phyloP scores from a whole-genome alignment of 2,113 vertebrate species.

The Sander lucioperca region DNA sequence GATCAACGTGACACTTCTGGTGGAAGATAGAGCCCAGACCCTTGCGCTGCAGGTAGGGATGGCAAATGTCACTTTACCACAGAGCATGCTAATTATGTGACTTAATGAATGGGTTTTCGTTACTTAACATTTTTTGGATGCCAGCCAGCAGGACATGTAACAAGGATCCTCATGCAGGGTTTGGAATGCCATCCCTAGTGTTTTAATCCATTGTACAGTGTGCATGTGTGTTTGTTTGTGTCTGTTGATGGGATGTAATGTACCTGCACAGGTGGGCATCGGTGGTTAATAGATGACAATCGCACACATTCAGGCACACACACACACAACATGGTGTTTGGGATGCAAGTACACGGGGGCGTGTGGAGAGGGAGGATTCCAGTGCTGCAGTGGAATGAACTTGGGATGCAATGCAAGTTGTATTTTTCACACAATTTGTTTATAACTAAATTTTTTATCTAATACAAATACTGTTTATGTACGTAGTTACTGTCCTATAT shows the following conservation, averaged over 20 bases:
- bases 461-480: background rate
- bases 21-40: conserved; percentile 54
- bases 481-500: background rate
- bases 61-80: conserved; percentile 65
- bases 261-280: conserved; percentile 34
- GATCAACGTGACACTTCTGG: conserved; percentile 48
- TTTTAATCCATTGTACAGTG: conserved; percentile 41
- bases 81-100: conserved; percentile 62
- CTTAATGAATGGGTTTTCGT: conserved; percentile 49
- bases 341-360: conserved; percentile 14
- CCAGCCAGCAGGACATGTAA: conserved; percentile 57
- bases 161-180: conserved; percentile 39
- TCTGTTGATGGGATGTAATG: conserved; percentile 15
- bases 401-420: background rate
- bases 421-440: no score
- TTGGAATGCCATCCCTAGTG: conserved; percentile 33
- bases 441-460: background rate
- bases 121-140: conserved; percentile 50
- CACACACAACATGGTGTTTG: background rate
- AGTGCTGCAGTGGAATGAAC: background rate
- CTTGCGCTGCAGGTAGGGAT: conserved; percentile 57
- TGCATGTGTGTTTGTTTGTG: conserved; percentile 10
- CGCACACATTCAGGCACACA: background rate
- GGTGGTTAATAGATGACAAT: conserved; percentile 28
- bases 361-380: conserved; percentile 19